Percentiles rank a stretch among this genome's conserved stretches.
Evolutionary conservation across 2,113 vertebrate species (phyloP).

Genomic region (Kryptolebias marmoratus): DNA sequence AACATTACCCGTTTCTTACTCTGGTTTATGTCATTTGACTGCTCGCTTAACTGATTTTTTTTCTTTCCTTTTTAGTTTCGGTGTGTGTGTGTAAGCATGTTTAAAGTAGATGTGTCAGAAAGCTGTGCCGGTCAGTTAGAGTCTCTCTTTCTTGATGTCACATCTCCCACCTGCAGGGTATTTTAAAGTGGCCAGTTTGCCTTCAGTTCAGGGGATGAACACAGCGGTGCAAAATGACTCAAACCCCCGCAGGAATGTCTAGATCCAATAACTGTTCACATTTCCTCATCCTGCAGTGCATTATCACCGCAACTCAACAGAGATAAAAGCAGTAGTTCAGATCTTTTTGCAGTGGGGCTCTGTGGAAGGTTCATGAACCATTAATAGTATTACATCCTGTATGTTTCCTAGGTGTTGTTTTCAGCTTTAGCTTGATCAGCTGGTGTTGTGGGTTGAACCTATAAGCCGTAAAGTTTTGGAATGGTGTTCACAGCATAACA

Average conservation of each 20-base stretch:
- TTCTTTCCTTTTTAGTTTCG: conserved; percentile 11
- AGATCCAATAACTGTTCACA: conserved; percentile 13
- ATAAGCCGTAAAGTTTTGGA: too few species aligned
- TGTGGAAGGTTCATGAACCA: too few species aligned
- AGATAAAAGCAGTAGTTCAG: too few species aligned
- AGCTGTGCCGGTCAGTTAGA: conserved; percentile 42
- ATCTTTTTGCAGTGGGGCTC: too few species aligned
- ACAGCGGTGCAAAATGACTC: conserved; percentile 8
- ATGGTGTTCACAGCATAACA: too few species aligned
- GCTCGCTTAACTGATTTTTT: conserved; percentile 41
- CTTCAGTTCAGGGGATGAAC: conserved; percentile 34
- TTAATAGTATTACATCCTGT: too few species aligned
- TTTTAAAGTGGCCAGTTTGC: conserved; percentile 43
- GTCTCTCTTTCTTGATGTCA: conserved; percentile 58
- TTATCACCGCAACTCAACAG: too few species aligned
- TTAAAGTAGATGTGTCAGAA: conserved; percentile 52
- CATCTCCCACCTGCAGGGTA: conserved; percentile 45
- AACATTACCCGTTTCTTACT: conserved; percentile 26
- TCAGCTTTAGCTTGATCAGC: too few species aligned
- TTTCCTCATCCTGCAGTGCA: too few species aligned
- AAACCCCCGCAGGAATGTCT: conserved; percentile 23
- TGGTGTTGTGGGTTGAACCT: too few species aligned
- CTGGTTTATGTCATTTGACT: conserved; percentile 30
- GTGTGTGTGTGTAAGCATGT: conserved; percentile 26
- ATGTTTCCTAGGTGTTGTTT: too few species aligned